A percentile compares a stretch with the other conserved stretches of the same genome.
Evolutionary conservation across 2,113 vertebrate species (phyloP).

Genomic region (Bufo bufo): DNA sequence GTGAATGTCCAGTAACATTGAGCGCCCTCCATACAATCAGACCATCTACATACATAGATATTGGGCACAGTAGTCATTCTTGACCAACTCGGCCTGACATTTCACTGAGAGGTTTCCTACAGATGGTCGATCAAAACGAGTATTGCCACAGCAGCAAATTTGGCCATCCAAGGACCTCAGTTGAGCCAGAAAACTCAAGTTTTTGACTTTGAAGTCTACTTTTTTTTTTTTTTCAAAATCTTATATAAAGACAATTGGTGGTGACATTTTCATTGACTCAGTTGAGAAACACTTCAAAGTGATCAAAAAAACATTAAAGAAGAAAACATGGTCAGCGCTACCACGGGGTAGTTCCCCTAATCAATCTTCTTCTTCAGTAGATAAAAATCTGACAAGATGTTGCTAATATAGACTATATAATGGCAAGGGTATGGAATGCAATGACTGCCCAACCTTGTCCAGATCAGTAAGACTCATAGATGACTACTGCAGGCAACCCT

Average conservation of each 20-base stretch:
- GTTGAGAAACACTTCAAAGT: background rate
- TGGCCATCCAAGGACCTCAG: background rate
- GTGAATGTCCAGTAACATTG: constrained; percentile 30
- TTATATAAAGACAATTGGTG: background rate
- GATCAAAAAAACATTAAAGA: background rate
- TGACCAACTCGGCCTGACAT: background rate
- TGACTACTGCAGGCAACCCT: background rate
- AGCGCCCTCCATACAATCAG: constrained; percentile 16
- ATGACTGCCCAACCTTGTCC: no score
- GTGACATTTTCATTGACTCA: background rate
- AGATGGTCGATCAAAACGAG: background rate
- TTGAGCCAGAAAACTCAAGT: background rate
- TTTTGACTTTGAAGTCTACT: background rate
- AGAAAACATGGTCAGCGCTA: no score
- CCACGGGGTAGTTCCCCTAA: background rate
- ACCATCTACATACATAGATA: no score
- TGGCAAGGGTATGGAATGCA: no score
- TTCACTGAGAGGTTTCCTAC: background rate
- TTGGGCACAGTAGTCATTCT: background rate
- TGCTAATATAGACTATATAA: background rate
- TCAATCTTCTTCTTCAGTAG: background rate
- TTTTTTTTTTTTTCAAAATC: background rate
- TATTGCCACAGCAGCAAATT: background rate
- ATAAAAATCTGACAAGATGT: background rate
- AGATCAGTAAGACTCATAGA: background rate